Evolutionary conservation across 2,797 vertebrate species (phyloP), one percentile per base, ranked within the genome.

Genomic region (Geotrypetes seraphini): DNA sequence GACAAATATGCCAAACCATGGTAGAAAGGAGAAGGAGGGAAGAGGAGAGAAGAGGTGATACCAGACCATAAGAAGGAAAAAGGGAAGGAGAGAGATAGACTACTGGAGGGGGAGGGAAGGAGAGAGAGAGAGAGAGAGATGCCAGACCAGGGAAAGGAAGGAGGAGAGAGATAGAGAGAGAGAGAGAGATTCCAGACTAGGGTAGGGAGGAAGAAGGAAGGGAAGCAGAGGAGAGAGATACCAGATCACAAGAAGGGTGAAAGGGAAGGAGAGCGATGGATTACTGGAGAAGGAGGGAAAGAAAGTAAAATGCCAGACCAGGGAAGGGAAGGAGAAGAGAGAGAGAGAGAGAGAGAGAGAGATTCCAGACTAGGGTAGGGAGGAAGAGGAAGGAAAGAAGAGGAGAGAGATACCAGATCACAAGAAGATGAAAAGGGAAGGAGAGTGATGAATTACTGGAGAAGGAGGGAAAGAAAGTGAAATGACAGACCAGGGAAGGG

Each of bases 171-270:
- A n/a, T n/a, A n/a, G n/a, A n/a, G n/a, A n/a, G n/a, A n/a, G n/a
- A n/a, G n/a, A n/a, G n/a, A n/a, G n/a, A n/a, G n/a, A n/a, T 49
- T 22, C 44, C 60, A 31, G 47, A 45, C 60, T 39, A 50, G 39
- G 52, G 36, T 25, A 50, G 54, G 56, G 44, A 20, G 47, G 59
- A 28, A 39, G 27, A 13, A 51, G 16, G 12, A 14, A 3, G 25
- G 2, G 10, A 32, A 22, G n/a, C 14, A 46, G 45, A 43, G 47
- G 36, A 36, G 46, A 56, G 38, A 25, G 12, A 10, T 9, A 28
- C 37, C 27, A 45, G 37, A 36, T 20, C 0, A 19, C 68, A 43
- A 36, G 43, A 58, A n/a, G n/a, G n/a, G n/a, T n/a, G n/a, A n/a
- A n/a, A n/a, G n/a, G n/a, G n/a, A n/a, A n/a, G n/a, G n/a, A n/a